Base-by-base conservation (phyloP, 2,797 vertebrate species). In the Chelidonichthys spinosus region DNA sequence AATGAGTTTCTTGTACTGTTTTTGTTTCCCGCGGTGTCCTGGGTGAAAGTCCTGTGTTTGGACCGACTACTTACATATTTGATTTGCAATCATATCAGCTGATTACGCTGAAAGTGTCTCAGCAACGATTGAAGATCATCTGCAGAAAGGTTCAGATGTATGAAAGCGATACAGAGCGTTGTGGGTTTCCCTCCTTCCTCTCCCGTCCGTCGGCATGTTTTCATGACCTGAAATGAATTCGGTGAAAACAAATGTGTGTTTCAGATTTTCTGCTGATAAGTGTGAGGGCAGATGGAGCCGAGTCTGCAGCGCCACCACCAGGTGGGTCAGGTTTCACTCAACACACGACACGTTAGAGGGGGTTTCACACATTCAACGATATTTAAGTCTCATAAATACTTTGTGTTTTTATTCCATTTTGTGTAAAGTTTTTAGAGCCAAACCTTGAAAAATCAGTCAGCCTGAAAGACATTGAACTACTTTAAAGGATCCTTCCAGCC, bases 241-340 rank as follows among this genome's bases (percentile, higher is more conserved):
- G 8, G 2, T 37, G 18, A 40, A 33, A 47, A 54, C 35, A 15
- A 40, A 25, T 25, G 25, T 84, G 25, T 90, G 49, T 93, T 92
- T 67, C 90, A 93, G 93, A 78, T 39, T 63, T 7, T 42, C 67
- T 92, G 63, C 42, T 92, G 71, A 76, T 1, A 14, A 50, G 56
- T 11, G 90, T 89, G 53, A 86, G 67, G 53, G 93, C 77, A 55
- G 85, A 92, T 35, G 85, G 67, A 43, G 17, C 18, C 8, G 76
- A 77, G 0, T 53, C 74, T 25, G 14, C 49, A 25, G 68, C 87
- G 4, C n/a, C 78, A 66, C 13, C 61, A 74, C 13, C 61, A 74
- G 92, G 94, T 94, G 71, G 6, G 85, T 85, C 15, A 44, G 3
- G 2, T 49, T 3, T 18, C 9, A 25, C 46, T 44, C 18, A 69